Evolutionary conservation across 1,140 invertebrate species (phyloP), one percentile per base, ranked within the genome.

Genomic region (Habropoda laboriosa): DNA sequence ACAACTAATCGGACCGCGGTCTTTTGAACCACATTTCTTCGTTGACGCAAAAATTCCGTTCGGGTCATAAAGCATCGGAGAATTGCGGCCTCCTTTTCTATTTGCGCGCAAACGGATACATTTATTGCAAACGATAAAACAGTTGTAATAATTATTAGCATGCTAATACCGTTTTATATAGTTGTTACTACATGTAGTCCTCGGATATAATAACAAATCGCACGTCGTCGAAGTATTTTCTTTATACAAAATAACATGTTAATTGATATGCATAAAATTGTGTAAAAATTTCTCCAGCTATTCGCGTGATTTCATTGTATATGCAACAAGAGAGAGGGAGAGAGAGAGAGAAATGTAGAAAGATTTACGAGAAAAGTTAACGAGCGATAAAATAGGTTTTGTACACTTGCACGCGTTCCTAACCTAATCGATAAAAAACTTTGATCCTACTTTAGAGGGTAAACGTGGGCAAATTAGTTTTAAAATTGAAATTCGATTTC

Each of bases 1-100:
- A 38, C 68, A 55, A 60, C 55, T 60, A 70, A 71, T 77, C 53
- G 24, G 35, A 24, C 55, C 66, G 32, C 75, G 18, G 32, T 60
- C 55, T 71, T 77, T 77, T 77, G 18, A 71, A 40, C 58, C 38
- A 24, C 66, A 70, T 77, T 77, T 68, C 66, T 70, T n/a, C n/a
- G 40, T 40, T 49, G 13, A 12, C 30, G 32, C 49, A 77, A 70
- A 77, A 70, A 16, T 70, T n/a, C 21, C 24, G 6, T 1, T 49
- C 0, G 12, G 55, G 66, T 60, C 53, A n/a, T 51, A 71, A 77
- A 77, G 66, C 75, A 49, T 60, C 51, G 42, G 53, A n/a, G n/a
- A 30, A 40, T 42, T 38, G 42, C 35, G 32, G 35, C 27, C 35
- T 42, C 53, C n/a, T 49, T 60, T 70, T 40, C 16, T 18, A n/a